A percentile compares a stretch with the other conserved stretches of the same genome.
Evolutionary conservation across 2,113 vertebrate genomes (phyloP).

Genomic region (Arvicanthis niloticus): DNA sequence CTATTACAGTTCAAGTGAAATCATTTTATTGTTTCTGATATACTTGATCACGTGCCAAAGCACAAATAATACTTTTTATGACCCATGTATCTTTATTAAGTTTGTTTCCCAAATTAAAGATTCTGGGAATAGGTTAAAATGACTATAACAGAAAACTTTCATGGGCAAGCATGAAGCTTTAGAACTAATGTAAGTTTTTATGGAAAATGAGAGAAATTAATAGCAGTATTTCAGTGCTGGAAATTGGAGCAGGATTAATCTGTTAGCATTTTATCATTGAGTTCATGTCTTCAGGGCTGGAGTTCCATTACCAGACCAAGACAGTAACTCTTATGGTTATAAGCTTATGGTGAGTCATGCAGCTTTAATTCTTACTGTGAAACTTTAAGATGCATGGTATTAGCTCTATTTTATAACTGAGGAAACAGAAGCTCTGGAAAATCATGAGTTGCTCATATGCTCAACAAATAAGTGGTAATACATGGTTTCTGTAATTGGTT

Average conservation of each 20-base stretch:
- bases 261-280: not conserved
- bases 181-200: conserved; percentile 37
- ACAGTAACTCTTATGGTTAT: conserved; percentile 3
- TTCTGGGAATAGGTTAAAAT: conserved; percentile 26
- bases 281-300: not conserved
- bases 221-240: not conserved
- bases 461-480: not conserved
- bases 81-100: conserved; percentile 45
- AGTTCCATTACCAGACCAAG: not conserved
- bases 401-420: conserved; percentile 3
- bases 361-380: conserved; percentile 37
- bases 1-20: conserved; percentile 56
- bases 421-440: not conserved
- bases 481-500: not conserved
- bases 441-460: conserved; percentile 8
- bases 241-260: not conserved
- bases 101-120: conserved; percentile 61
- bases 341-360: not conserved
- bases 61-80: conserved; percentile 51
- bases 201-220: conserved; percentile 17
- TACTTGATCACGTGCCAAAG: conserved; percentile 50
- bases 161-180: conserved; percentile 38
- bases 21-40: conserved; percentile 65
- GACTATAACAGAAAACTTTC: conserved; percentile 44
- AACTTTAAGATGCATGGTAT: conserved; percentile 31